These are phyloP conservation scores for Kryptolebias marmoratus DNA, from an alignment of 2,113 vertebrate genomes.

Conservation along the genomic window DNA sequence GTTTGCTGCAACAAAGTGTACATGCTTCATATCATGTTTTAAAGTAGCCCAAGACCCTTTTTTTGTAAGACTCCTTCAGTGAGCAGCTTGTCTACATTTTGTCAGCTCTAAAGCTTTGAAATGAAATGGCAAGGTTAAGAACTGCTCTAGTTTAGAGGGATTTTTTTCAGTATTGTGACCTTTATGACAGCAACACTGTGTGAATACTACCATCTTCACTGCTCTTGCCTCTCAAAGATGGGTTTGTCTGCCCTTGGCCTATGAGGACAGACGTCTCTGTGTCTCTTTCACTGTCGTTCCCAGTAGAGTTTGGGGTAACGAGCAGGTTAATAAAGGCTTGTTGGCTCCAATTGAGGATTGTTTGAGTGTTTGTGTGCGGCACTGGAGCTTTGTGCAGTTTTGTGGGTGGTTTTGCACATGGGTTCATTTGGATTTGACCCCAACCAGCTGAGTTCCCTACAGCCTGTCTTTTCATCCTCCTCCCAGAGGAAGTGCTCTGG, in stretches of 20 bases:
- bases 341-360: background rate
- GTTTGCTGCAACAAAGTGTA: background rate
- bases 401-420: constrained; percentile 6
- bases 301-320: constrained; percentile 25
- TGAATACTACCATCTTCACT: constrained; percentile 33
- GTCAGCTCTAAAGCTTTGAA: constrained; percentile 24
- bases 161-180: constrained; percentile 25
- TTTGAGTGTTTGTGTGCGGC: constrained; percentile 31
- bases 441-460: constrained; percentile 70
- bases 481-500: constrained; percentile 60
- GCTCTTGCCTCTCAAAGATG: constrained; percentile 41
- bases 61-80: constrained; percentile 4
- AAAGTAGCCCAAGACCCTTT: background rate
- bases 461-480: constrained; percentile 36
- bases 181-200: constrained; percentile 14
- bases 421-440: constrained; percentile 50
- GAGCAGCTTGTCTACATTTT: constrained; percentile 18
- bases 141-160: constrained; percentile 26
- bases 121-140: constrained; percentile 44
- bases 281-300: constrained; percentile 33
- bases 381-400: constrained; percentile 7
- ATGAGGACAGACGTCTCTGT: background rate
- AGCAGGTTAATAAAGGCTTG: constrained; percentile 33
- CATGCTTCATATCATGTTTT: background rate
- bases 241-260: constrained; percentile 44